A percentile compares a stretch with the other conserved stretches of the same genome.
phyloP scores from a whole-genome alignment of 2,797 vertebrate species.

The Hephaestus fuliginosus region DNA sequence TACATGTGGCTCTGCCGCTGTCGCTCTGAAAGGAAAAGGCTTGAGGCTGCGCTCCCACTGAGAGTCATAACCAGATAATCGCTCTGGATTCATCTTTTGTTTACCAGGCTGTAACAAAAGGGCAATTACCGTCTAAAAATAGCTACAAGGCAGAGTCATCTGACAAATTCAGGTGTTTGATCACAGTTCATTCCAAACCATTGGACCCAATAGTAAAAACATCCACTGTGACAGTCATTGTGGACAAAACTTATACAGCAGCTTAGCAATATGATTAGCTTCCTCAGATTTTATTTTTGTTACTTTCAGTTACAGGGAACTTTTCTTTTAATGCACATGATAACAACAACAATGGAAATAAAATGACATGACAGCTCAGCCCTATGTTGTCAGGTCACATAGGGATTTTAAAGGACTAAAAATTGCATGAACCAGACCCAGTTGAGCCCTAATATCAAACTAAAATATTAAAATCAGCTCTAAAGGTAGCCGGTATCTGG shows the following conservation, averaged over 20 bases:
- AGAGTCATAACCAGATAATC: constrained; percentile 77
- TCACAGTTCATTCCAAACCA: constrained; percentile 59
- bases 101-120: constrained; percentile 80
- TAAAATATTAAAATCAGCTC: constrained; percentile 59
- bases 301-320: not conserved
- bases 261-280: not conserved
- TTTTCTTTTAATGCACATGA: not conserved
- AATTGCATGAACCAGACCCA: constrained; percentile 20
- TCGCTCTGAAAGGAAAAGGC: constrained; percentile 56
- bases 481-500: constrained; percentile 1
- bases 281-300: not conserved
- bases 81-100: constrained; percentile 78
- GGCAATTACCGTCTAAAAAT: constrained; percentile 84
- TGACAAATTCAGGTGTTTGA: constrained; percentile 78
- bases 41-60: constrained; percentile 64
- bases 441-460: constrained; percentile 19
- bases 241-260: constrained; percentile 5
- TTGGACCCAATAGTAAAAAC: constrained; percentile 38
- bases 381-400: not conserved
- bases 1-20: constrained; percentile 49
- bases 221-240: constrained; percentile 5
- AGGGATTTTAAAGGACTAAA: constrained; percentile 18
- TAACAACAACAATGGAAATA: not conserved
- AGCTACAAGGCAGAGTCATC: constrained; percentile 72
- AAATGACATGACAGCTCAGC: not conserved